phyloP scores from a whole-genome alignment of 2,888 invertebrate genomes.

The Pherbina coryleti region DNA sequence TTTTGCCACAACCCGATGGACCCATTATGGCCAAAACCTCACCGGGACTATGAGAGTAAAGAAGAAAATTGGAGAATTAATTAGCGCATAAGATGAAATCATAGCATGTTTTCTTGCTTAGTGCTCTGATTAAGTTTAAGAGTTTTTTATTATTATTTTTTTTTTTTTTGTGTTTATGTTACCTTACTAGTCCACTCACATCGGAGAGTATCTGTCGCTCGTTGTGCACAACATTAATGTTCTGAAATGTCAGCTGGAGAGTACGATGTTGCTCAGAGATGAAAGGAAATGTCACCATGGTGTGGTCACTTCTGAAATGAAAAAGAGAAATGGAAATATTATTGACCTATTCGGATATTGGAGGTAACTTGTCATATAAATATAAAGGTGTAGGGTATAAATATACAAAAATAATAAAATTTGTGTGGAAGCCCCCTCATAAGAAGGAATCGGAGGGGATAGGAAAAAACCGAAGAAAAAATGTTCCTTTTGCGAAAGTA shows the following conservation, averaged over 20 bases:
- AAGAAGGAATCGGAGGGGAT: too few relatives aligned
- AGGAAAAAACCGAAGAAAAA: too few relatives aligned
- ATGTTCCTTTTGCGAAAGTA: too few relatives aligned
- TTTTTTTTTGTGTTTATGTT: constrained; percentile 46
- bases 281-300: constrained; percentile 74
- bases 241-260: constrained; percentile 77
- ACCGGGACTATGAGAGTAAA: constrained; percentile 73
- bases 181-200: constrained; percentile 78
- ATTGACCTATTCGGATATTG: background rate
- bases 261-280: constrained; percentile 74
- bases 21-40: constrained; percentile 86
- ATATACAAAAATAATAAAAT: too few relatives aligned
- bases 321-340: constrained; percentile 40
- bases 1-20: constrained; percentile 84
- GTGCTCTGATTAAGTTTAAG: background rate
- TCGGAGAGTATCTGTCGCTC: constrained; percentile 76
- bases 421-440: too few relatives aligned
- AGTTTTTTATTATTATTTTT: background rate
- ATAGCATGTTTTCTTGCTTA: background rate
- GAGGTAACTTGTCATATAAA: background rate
- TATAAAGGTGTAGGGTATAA: background rate
- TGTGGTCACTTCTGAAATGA: constrained; percentile 74
- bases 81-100: background rate
- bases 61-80: background rate
- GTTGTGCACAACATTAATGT: constrained; percentile 72